Evolutionary conservation across 2,113 vertebrate genomes (phyloP), one percentile per base, ranked within the genome.

Genomic region (mouse (Mus musculus)): DNA sequence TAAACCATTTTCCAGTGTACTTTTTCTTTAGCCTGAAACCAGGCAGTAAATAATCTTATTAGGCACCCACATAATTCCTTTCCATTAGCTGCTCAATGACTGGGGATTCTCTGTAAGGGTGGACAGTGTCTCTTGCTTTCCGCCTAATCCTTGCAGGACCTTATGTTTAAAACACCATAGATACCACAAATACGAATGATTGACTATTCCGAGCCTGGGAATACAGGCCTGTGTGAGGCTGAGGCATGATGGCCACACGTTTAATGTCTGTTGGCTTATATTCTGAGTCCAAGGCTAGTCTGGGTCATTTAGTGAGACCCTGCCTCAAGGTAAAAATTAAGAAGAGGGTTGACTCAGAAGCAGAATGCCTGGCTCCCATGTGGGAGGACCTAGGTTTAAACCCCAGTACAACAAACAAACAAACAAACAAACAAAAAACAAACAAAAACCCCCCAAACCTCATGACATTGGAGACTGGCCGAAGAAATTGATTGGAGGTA

Each of bases 11-110:
- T 93, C 9, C 14, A 59, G 2, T 80, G 6, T 90, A 26, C 69
- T 88, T 90, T 94, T 54, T 36, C 49, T 93, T 89, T 91, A 63
- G 17, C 5, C 71, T 88, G 73, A 73, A 5, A 90, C 42, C 92
- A 87, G 49, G 20, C 63, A 93, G 56, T 93, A 42, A 39, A 26
- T 86, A 75, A 59, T 92, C 63, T 89, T 42, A 88, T 80, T 14
- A 77, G 73, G 8, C 49, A 73, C 54, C 33, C 28, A 67, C 0
- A 1, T 28, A 86, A 8, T 16, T 91, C 9, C 88, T 95, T 85
- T 46, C 14, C 76, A 75, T 20, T 72, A 81, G 63, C 73, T 95
- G 20, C 42, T 86, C 84, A 78, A n/a, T 90, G 52, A 26, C 90
- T 90, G 19, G 20, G 5, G 86, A 33, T 49, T 94, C 46, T 91